A percentile compares a stretch with the other conserved stretches of the same genome.
Conservation (phyloP, 1,140 invertebrate genomes). For the Musca domestica region DNA sequence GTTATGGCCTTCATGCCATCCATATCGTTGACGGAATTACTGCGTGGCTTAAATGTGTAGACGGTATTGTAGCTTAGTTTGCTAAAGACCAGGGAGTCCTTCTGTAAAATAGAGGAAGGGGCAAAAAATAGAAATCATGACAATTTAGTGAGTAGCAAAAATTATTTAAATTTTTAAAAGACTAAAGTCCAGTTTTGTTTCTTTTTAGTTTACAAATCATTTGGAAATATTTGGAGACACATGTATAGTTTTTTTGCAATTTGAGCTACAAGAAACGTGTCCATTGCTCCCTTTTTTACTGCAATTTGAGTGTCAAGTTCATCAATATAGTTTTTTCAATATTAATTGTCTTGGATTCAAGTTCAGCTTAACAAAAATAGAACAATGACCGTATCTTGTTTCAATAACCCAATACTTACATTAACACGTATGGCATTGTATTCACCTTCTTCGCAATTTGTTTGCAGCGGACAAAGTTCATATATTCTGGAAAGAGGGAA, state of each 20-base stretch:
- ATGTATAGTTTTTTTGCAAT: too few relatives aligned
- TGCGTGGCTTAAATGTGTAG: slow-evolving; percentile 37
- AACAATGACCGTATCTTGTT: too few relatives aligned
- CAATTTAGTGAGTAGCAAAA: background rate
- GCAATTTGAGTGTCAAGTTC: background rate
- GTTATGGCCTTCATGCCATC: slow-evolving; percentile 32
- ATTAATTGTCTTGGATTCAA: too few relatives aligned
- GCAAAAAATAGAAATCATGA: slow-evolving; percentile 34
- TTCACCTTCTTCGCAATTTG: slow-evolving; percentile 47
- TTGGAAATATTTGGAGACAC: too few relatives aligned
- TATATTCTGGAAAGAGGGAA: slow-evolving; percentile 37
- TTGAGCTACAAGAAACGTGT: too few relatives aligned
- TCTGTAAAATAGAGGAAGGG: slow-evolving; percentile 39
- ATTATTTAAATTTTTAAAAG: background rate
- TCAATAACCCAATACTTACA: slow-evolving; percentile 34
- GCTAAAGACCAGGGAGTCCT: slow-evolving; percentile 46
- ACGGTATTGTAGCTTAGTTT: slow-evolving; percentile 50
- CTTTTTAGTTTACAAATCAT: background rate
- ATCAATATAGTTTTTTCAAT: background rate
- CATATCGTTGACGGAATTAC: slow-evolving; percentile 28
- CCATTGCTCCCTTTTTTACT: background rate
- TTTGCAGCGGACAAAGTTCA: slow-evolving; percentile 48
- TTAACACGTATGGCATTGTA: slow-evolving; percentile 48
- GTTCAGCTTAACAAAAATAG: too few relatives aligned
- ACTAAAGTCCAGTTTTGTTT: background rate